Evolutionary conservation across 2,797 vertebrate genomes (phyloP).

Genomic region (Enteromius argenteus): DNA sequence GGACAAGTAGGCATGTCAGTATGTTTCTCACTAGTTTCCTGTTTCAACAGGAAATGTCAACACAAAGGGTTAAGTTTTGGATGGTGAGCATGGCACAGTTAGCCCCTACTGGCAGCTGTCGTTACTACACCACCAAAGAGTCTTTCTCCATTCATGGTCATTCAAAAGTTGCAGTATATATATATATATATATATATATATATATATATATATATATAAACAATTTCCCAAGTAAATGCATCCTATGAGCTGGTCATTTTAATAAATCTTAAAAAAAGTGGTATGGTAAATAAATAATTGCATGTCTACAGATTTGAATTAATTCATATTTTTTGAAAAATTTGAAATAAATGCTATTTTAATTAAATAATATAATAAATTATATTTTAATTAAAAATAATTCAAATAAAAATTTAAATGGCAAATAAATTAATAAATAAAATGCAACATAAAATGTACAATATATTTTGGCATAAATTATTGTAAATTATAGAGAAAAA

Average conservation of each 20-base stretch:
- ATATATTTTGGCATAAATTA: background rate
- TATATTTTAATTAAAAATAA: background rate
- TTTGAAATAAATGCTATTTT: background rate
- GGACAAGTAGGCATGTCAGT: background rate
- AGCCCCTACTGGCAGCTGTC: background rate
- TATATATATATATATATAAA: too few relatives aligned
- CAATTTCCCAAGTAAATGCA: background rate
- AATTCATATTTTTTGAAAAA: background rate
- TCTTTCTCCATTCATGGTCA: background rate
- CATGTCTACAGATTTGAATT: background rate
- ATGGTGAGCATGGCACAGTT: background rate
- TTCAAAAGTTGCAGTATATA: background rate
- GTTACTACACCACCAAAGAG: background rate
- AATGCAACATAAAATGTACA: background rate
- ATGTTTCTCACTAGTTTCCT: background rate
- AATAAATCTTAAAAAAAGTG: background rate
- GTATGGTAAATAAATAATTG: background rate
- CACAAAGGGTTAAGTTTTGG: background rate
- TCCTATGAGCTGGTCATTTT: background rate
- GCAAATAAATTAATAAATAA: background rate
- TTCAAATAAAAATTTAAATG: background rate
- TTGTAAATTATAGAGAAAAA: background rate
- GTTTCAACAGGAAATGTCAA: background rate
- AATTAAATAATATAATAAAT: background rate
- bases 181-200: too few relatives aligned